Evolutionary conservation across 2,888 invertebrate genomes (phyloP), one percentile per base, ranked within the genome.

Genomic region (Lepidochitona cinerea): DNA sequence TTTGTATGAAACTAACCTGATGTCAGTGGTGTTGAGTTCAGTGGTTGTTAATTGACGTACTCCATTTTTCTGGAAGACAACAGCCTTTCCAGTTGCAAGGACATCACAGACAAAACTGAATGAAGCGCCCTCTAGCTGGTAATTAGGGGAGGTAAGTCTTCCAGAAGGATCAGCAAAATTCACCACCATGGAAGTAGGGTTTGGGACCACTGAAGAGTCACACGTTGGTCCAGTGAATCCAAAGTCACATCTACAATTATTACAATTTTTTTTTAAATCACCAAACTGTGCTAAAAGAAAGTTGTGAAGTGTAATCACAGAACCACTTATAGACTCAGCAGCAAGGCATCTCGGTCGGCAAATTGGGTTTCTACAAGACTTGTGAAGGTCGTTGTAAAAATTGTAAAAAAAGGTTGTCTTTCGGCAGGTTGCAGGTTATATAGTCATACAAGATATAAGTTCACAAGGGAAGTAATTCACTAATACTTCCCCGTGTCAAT

Each of bases 71-170:
- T 88, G 84, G 75, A 90, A 90, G 3, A 90, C 90, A 6, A 89
- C 74, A 33, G 90, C 88, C 77, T 89, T 90, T 26, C 89, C 90
- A 54, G 86, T 87, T 7, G 88, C 84, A 59, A 91, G 64, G 5
- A 90, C 86, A 36, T 89, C 90, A 81, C 91, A 91, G n/a, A 84
- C 79, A 75, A 87, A 91, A 53, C 86, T 82, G n/a, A 88, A 73
- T 4, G 79, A 75, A 37, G 83, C 89, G 4, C 90, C 90, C 36
- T 81, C 37, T 14, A 66, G 33, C 14, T 59, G 5, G 59, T 59
- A 59, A 1, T 23, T 14, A 4, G 23, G 75, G 23, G 88, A 76
- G 54, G 80, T 75, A 71, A 85, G 73, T 49, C 84, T 37, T 52
- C 75, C 71, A 26, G 85, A 79, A 12, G 81, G 72, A 36, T 85